Conservation (phyloP, 2,888 invertebrate genomes). For the Drosophila maculinotata region DNA sequence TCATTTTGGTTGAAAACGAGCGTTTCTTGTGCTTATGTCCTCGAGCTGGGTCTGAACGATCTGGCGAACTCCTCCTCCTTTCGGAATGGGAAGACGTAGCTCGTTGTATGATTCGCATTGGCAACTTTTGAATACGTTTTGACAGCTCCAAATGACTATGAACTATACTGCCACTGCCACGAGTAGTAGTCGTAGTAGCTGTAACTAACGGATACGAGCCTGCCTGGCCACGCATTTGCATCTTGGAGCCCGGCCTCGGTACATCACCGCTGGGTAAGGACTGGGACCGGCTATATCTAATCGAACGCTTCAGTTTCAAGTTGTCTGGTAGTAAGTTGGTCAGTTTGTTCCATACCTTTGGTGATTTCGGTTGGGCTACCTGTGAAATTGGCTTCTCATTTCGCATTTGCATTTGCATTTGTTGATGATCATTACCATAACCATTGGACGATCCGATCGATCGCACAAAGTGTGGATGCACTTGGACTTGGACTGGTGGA, state of each 20-base stretch:
- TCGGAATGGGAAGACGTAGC: conserved; percentile 41
- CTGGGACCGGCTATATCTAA: conserved; percentile 89
- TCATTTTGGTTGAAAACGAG: conserved; percentile 92
- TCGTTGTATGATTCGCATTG: conserved; percentile 71
- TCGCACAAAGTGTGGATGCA: background rate
- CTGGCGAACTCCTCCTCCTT: background rate
- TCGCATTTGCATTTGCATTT: too few relatives aligned
- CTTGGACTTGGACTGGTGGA: background rate
- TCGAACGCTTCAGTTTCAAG: conserved; percentile 84
- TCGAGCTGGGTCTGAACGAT: conserved; percentile 1
- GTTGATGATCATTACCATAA: conserved; percentile 53
- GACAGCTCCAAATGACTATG: conserved; percentile 58
- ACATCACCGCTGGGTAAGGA: conserved; percentile 90
- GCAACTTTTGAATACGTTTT: conserved; percentile 77
- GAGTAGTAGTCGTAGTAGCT: conserved; percentile 8
- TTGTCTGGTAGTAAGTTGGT: conserved; percentile 93
- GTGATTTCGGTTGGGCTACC: conserved; percentile 38
- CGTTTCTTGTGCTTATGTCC: conserved; percentile 87
- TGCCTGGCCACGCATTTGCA: conserved; percentile 65
- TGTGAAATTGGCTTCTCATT: conserved; percentile 23
- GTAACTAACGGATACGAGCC: conserved; percentile 63
- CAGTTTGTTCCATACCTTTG: conserved; percentile 85
- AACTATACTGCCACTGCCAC: background rate
- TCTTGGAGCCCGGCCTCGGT: conserved; percentile 85
- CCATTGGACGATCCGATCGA: conserved; percentile 1